These are phyloP conservation scores for Argentina silus DNA, from an alignment of 2,797 vertebrate species.

Conservation along the genomic window DNA sequence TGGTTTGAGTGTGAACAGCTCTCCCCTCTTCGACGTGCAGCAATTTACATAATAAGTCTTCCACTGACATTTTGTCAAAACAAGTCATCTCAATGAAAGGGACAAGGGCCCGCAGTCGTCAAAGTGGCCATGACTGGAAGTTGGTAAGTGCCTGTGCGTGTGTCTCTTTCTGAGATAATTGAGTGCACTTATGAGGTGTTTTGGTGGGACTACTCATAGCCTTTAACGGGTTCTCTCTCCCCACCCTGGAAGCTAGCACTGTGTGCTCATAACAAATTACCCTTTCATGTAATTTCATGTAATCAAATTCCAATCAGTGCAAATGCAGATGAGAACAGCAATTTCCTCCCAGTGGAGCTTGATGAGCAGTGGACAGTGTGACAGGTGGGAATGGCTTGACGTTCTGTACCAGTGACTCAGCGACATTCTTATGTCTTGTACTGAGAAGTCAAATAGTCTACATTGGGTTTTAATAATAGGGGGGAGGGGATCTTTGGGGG, in stretches of 20 bases:
- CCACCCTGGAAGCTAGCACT: not conserved
- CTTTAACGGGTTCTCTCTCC: too few relatives aligned
- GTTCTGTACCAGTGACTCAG: not conserved
- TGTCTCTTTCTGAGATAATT: not conserved
- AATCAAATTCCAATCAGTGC: not conserved
- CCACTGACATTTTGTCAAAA: conserved; percentile 3
- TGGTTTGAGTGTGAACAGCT: not conserved
- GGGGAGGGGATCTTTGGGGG: too few relatives aligned
- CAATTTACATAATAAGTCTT: conserved; percentile 14
- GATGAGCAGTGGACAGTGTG: not conserved
- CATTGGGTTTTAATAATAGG: too few relatives aligned
- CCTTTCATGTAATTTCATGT: not conserved
- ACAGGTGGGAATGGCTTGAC: not conserved
- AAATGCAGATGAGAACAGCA: not conserved
- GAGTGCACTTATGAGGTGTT: not conserved
- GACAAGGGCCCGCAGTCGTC: not conserved
- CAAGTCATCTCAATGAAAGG: conserved; percentile 19
- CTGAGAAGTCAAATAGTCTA: too few relatives aligned
- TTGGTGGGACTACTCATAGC: not conserved
- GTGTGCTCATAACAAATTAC: not conserved
- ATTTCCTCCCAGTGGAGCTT: not conserved
- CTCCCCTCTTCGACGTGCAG: not conserved
- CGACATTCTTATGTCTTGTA: not conserved
- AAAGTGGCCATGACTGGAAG: conserved; percentile 7
- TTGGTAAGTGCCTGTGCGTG: not conserved